Evolutionary conservation across 2,797 vertebrate species (phyloP).

Genomic region (Borostomias antarcticus): DNA sequence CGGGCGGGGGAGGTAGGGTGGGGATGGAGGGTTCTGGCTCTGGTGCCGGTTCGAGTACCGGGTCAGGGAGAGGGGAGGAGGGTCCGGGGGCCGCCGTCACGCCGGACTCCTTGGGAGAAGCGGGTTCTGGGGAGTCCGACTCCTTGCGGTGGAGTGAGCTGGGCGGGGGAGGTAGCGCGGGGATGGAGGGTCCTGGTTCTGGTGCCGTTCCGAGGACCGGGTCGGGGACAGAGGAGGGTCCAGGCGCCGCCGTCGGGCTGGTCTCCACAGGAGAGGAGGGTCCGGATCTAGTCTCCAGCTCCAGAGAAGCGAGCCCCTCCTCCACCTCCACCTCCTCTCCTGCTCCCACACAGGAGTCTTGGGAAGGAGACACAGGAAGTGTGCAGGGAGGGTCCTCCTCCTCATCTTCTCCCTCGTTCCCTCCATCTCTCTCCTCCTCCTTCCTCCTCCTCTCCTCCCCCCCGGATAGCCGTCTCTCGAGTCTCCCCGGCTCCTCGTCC

Average conservation of each 20-base stretch:
- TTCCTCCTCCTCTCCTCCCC: conserved; percentile 40
- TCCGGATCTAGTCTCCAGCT: conserved; percentile 62
- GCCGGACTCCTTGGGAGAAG: too few species aligned
- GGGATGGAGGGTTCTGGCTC: conserved; percentile 16
- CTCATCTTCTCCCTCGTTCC: conserved; percentile 55
- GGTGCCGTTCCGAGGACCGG: too few species aligned
- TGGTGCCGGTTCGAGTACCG: too few species aligned
- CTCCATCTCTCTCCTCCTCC: conserved; percentile 23
- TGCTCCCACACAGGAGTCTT: conserved; percentile 20
- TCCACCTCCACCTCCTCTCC: conserved; percentile 71
- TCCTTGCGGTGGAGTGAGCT: conserved; percentile 50
- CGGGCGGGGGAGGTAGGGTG: conserved; percentile 32
- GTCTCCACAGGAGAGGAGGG: background rate
- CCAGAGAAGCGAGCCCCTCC: conserved; percentile 81
- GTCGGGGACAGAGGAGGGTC: background rate
- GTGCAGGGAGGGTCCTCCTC: conserved; percentile 46
- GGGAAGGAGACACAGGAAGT: conserved; percentile 26
- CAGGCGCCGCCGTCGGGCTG: background rate
- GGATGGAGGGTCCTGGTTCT: conserved; percentile 18
- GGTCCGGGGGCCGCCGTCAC: too few species aligned
- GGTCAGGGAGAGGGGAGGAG: too few species aligned
- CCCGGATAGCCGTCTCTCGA: conserved; percentile 31
- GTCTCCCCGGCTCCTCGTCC: conserved; percentile 25
- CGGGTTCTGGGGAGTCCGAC: conserved; percentile 61
- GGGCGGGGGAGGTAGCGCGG: conserved; percentile 36